Evolutionary conservation across 2,113 vertebrate genomes (phyloP).

Genomic region (Macquaria australasica): DNA sequence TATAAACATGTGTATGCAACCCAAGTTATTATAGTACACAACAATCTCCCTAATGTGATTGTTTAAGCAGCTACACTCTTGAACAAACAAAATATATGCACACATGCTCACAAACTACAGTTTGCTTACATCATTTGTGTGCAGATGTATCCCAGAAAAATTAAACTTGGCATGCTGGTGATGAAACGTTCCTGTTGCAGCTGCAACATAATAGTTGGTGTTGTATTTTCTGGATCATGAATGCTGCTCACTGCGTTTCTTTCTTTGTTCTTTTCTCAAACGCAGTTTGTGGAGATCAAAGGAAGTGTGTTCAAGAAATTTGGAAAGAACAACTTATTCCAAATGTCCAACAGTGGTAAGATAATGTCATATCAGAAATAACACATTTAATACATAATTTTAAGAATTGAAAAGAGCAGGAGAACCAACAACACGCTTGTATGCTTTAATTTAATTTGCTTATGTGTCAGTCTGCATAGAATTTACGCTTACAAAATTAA

Average conservation of each 20-base stretch:
- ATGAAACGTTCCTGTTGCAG: slow-evolving; percentile 28
- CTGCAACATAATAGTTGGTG: slow-evolving; percentile 23
- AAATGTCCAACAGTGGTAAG: slow-evolving; percentile 99
- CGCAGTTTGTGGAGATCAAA: slow-evolving; percentile 99
- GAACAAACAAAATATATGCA: slow-evolving; percentile 6
- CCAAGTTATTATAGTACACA: neutral
- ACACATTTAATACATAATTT: neutral
- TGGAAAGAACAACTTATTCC: slow-evolving; percentile 99
- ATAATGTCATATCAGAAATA: neutral
- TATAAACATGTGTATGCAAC: neutral
- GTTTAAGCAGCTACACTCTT: slow-evolving; percentile 8
- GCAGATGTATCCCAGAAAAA: slow-evolving; percentile 9
- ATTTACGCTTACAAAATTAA: neutral
- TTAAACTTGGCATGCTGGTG: neutral
- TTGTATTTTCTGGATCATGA: slow-evolving; percentile 14
- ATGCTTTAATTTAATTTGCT: neutral
- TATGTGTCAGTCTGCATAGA: neutral
- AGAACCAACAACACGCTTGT: neutral
- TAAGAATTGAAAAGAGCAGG: neutral
- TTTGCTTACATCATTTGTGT: slow-evolving; percentile 12
- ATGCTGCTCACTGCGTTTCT: slow-evolving; percentile 4
- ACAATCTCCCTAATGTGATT: neutral
- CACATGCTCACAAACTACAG: neutral
- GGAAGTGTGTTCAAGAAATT: slow-evolving; percentile 99
- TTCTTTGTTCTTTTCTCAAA: slow-evolving; percentile 57